Evolutionary conservation across 2,888 invertebrate genomes (phyloP), one percentile per base, ranked within the genome.

Genomic region (Trichogramma evanescens): DNA sequence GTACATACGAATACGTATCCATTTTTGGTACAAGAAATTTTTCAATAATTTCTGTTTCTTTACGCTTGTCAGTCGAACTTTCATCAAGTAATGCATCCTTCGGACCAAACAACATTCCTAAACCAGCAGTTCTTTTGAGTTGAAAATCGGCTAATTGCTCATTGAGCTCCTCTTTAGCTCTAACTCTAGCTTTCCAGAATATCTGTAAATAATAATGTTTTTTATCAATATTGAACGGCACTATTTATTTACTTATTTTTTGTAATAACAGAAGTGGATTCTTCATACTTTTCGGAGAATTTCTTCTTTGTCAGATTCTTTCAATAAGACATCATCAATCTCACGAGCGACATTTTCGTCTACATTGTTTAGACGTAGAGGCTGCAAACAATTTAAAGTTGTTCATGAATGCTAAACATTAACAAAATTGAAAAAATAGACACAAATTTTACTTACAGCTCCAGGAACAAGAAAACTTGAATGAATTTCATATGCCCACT

Each of bases 401-500:
- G 46, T 53, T 38, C 42, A 45, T 41, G 42, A 57, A 8, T 0
- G 62, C 49, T 56, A 38, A 7, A 55, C n/a, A 13, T 54, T 45
- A 5, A 76, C 5, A 50, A 51, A 9, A 48, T 50, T 56, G 8
- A 50, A 40, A 42, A 45, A 38, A 39, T 45, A 51, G 6, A 51
- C 38, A 42, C 52, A 58, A 44, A 62, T 70, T 26, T 26, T 26
- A 83, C 85, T 83, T 76, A 89, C 90, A 69, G 94, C 93, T 72
- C 89, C 87, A 63, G 94, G 95, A 72, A 93, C 91, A 62, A 95
- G 82, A 82, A 97, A 97, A 72, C 93, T 93, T 67, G 96, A 96
- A 80, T 95, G 95, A 74, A 98, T 95, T 83, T 99, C 98, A 81
- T 97, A 98, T 4, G 97, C 97, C 97, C 98, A 99, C 77, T 95